phyloP scores from a whole-genome alignment of 2,797 vertebrate species.

The Danio aesculapii region DNA sequence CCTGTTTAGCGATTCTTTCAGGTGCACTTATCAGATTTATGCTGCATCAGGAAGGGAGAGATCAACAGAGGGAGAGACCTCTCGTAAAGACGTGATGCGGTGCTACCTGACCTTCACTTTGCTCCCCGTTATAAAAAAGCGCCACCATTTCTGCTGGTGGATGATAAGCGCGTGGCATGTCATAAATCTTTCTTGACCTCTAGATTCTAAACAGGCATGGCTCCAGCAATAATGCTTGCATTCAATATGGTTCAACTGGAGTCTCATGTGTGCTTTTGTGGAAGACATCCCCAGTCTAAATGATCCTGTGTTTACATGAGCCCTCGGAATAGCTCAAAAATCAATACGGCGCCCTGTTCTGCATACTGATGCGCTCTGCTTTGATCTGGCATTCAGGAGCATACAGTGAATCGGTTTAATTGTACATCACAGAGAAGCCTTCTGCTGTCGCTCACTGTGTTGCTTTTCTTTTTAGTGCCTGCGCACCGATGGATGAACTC shows the following conservation, averaged over 20 bases:
- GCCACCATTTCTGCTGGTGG: slow-evolving; percentile 71
- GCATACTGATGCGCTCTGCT: slow-evolving; percentile 59
- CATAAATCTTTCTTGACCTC: slow-evolving; percentile 80
- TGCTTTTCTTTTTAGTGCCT: slow-evolving; percentile 7
- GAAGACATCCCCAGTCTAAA: slow-evolving; percentile 61
- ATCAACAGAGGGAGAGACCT: slow-evolving; percentile 70
- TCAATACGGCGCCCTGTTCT: slow-evolving; percentile 58
- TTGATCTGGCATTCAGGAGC: slow-evolving; percentile 48
- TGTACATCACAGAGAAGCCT: slow-evolving; percentile 37
- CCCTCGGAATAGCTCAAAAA: slow-evolving; percentile 55
- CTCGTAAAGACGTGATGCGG: slow-evolving; percentile 65
- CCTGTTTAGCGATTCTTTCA: slow-evolving; percentile 73
- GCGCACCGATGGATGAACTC: slow-evolving; percentile 10
- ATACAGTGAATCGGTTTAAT: slow-evolving; percentile 34
- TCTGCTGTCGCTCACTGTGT: slow-evolving; percentile 16
- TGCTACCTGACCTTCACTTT: slow-evolving; percentile 77
- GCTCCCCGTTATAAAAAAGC: slow-evolving; percentile 55
- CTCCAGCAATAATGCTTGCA: slow-evolving; percentile 60
- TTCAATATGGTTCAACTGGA: slow-evolving; percentile 63
- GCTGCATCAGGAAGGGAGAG: slow-evolving; percentile 61
- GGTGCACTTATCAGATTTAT: slow-evolving; percentile 73
- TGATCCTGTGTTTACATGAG: slow-evolving; percentile 61
- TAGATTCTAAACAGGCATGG: slow-evolving; percentile 69
- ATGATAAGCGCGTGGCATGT: slow-evolving; percentile 78
- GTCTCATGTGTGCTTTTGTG: slow-evolving; percentile 54